Evolutionary conservation across 2,797 vertebrate species (phyloP).

Genomic region (Chanos chanos): DNA sequence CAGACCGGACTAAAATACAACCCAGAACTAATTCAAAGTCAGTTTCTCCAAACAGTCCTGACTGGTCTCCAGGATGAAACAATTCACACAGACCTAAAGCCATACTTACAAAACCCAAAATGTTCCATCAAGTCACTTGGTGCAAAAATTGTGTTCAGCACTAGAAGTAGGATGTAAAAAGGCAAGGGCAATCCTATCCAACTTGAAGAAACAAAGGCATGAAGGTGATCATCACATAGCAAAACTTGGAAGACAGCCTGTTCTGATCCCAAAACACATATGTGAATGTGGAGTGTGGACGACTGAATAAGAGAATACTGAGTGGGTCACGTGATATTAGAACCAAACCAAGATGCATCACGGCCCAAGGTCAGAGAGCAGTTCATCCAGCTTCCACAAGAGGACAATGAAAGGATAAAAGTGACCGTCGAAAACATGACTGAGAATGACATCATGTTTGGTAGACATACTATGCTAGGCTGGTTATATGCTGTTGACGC

Average conservation of each 20-base stretch:
- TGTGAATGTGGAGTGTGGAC: not conserved
- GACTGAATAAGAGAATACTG: not conserved
- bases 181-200: too few relatives aligned
- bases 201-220: too few relatives aligned
- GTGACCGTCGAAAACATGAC: constrained; percentile 18
- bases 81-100: not conserved
- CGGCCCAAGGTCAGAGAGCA: constrained; percentile 20
- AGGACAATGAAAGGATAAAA: not conserved
- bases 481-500: too few relatives aligned
- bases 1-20: constrained; percentile 15
- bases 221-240: constrained; percentile 26
- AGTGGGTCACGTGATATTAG: not conserved
- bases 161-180: too few relatives aligned
- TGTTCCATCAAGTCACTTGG: too few relatives aligned
- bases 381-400: not conserved
- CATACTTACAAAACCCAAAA: constrained; percentile 2
- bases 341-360: constrained; percentile 14
- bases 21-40: constrained; percentile 20
- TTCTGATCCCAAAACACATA: constrained; percentile 14
- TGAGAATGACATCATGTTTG: too few relatives aligned
- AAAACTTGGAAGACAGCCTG: not conserved
- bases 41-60: constrained; percentile 23
- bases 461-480: too few relatives aligned
- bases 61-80: constrained; percentile 18
- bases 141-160: too few relatives aligned